phyloP scores from a whole-genome alignment of 2,113 vertebrate species.

The Thinocorus orbignyianus region DNA sequence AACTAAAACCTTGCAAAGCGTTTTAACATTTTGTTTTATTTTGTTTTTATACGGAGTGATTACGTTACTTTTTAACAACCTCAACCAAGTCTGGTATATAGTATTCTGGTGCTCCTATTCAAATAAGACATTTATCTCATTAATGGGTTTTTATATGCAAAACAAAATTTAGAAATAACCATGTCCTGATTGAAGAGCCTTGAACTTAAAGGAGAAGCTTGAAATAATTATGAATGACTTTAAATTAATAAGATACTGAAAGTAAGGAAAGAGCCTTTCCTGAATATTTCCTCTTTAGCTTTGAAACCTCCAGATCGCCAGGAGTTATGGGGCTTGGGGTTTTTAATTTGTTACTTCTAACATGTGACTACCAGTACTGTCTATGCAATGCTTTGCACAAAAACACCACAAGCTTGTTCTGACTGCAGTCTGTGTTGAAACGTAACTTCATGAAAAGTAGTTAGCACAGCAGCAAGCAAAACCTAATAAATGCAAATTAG shows the following conservation, averaged over 20 bases:
- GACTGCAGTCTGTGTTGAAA: not conserved
- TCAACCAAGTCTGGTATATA: not conserved
- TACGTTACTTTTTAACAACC: not conserved
- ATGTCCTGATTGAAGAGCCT: not conserved
- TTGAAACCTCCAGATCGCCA: not conserved
- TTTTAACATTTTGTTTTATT: not conserved
- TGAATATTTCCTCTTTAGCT: not conserved
- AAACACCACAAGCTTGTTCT: not conserved
- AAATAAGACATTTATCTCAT: not conserved
- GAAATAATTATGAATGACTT: not conserved
- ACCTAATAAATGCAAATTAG: not conserved
- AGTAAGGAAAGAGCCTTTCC: not conserved
- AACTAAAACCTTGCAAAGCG: not conserved
- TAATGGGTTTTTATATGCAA: not conserved
- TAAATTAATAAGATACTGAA: not conserved
- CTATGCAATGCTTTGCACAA: not conserved
- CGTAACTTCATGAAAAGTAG: not conserved
- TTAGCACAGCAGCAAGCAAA: not conserved
- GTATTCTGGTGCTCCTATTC: not conserved
- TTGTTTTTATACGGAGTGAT: not conserved
- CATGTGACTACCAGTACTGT: not conserved
- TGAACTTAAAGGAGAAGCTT: not conserved
- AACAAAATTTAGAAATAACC: not conserved
- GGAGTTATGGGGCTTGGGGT: accelerated
- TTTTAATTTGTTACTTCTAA: not conserved